Evolutionary conservation across 1,140 invertebrate species (phyloP), one percentile per base, ranked within the genome.

Genomic region (Trialeurodes vaporariorum): DNA sequence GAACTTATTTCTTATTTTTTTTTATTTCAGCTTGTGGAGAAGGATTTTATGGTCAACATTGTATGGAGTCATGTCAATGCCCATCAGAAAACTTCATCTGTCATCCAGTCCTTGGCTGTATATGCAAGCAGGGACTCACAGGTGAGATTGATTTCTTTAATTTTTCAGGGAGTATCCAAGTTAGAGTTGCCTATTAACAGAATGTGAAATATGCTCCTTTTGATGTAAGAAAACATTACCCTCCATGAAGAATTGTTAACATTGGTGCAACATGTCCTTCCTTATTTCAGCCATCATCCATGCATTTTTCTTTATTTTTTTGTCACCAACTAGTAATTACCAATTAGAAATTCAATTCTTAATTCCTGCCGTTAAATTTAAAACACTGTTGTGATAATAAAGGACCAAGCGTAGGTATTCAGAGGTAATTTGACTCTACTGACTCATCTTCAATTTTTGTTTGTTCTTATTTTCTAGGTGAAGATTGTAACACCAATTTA

Each of bases 1-100:
- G 9, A 64, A 65, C 65, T 66, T n/a, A 62, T 65, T 60, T 63
- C 64, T 70, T 24, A 63, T 58, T 59, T 27, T 60, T 62, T 49
- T 64, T 72, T 73, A 70, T 78, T 80, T 40, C 75, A 91, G 90
- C 91, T 69, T 96, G 93, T 72, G 91, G 92, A 0, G 91, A 93
- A 75, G 92, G 93, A 63, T 94, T 90, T 77, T 94, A 86, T 77
- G 93, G 93, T 23, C 87, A 92, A 68, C 89, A 93, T 75, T 96
- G 93, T 75, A 91, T 93, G 85, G 78, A 85, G 65, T 79, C 85
- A 0, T 94, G 91, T 74, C 83, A 87, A 68, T 94, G 93, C 75
- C 80, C 82, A 66, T 88, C 84, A 64, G 84, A 87, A 12, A 86
- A 89, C 75, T 94, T 88, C 78, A 83, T 86, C 64, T 96, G 93